Evolutionary conservation across 2,888 invertebrate species (phyloP).

Genomic region (Trissonchulus sp.): DNA sequence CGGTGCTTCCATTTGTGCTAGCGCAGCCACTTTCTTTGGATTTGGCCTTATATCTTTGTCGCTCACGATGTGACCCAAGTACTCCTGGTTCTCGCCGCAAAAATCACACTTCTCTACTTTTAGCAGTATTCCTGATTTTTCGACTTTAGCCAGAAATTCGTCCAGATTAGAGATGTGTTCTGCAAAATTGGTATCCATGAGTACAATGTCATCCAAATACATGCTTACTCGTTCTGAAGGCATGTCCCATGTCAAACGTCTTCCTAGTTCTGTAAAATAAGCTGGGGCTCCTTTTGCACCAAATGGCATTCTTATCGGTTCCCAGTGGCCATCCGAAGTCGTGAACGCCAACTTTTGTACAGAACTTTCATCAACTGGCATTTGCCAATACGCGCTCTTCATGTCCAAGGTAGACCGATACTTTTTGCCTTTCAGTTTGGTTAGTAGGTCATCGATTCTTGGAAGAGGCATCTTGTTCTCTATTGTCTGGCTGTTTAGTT

Average conservation of each 20-base stretch:
- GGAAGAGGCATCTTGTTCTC: no score
- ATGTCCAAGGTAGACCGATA: no score
- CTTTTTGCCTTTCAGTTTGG: no score
- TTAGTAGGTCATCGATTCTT: no score
- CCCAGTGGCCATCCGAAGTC: not conserved
- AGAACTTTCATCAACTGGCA: no score
- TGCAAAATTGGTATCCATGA: not conserved
- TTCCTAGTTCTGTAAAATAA: not conserved
- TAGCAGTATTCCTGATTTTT: not conserved
- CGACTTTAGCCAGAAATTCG: not conserved
- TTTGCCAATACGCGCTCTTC: no score
- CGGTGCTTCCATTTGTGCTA: not conserved
- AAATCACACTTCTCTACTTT: constrained; percentile 1
- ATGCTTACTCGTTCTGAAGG: not conserved
- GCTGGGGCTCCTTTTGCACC: not conserved
- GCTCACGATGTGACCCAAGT: constrained; percentile 2
- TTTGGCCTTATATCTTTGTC: not conserved
- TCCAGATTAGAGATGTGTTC: not conserved
- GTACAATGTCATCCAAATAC: not conserved
- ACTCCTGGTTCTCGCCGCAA: not conserved
- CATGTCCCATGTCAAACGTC: not conserved
- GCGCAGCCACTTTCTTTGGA: not conserved
- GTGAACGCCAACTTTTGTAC: constrained; percentile 4
- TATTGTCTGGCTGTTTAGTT: no score
- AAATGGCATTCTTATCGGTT: not conserved